phyloP scores from a whole-genome alignment of 2,797 vertebrate genomes.

The Ciconia nigra region DNA sequence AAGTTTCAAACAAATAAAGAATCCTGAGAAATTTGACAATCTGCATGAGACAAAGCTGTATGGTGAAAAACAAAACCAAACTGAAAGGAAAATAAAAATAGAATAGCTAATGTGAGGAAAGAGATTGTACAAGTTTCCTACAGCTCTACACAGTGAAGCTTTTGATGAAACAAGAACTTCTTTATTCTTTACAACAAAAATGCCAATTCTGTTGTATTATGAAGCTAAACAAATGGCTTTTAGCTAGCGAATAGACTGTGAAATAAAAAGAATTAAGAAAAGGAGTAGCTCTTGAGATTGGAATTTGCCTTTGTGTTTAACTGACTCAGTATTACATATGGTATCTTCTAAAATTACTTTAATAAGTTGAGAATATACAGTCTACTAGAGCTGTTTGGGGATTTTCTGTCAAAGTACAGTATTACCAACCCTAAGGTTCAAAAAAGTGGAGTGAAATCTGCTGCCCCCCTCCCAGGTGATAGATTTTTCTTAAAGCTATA shows the following conservation, averaged over 20 bases:
- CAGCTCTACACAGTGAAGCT: not conserved
- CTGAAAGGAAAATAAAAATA: constrained; percentile 7
- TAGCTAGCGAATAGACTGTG: not conserved
- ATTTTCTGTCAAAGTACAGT: not conserved
- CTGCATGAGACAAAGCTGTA: not conserved
- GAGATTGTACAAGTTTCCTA: not conserved
- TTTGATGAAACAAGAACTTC: not conserved
- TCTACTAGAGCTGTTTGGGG: not conserved
- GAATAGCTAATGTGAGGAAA: not conserved
- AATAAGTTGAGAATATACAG: not conserved
- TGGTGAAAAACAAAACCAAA: not conserved
- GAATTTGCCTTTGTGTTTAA: not conserved
- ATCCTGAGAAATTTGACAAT: constrained; percentile 17
- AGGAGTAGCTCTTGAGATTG: not conserved
- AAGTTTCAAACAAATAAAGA: constrained; percentile 20
- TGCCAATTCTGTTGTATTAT: not conserved
- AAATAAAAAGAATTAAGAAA: not conserved
- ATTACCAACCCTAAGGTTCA: not conserved
- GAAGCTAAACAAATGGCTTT: not conserved
- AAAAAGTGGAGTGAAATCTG: not conserved
- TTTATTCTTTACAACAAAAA: constrained; percentile 34
- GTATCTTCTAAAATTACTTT: not conserved
- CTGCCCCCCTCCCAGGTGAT: not conserved
- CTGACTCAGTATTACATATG: not conserved
- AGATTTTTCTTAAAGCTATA: not conserved